These are phyloP conservation scores for Xiphophorus couchianus DNA, from an alignment of 2,113 vertebrate species.

Conservation along the genomic window DNA sequence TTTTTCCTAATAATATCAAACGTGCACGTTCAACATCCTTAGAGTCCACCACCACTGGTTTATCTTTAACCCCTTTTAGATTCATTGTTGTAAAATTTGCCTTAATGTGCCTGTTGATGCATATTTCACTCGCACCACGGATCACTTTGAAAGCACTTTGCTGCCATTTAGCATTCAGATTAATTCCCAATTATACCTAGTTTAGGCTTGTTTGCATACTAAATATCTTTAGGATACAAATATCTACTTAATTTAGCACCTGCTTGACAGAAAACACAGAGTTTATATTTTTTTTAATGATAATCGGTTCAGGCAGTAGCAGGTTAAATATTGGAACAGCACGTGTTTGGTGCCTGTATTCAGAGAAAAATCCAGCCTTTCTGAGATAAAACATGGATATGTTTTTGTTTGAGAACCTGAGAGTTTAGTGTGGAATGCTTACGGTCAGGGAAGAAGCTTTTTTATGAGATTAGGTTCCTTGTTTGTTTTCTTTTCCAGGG, in stretches of 20 bases:
- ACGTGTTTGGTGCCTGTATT: too few species aligned
- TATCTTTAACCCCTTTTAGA: not conserved
- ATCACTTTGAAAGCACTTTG: not conserved
- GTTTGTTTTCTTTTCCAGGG: not conserved
- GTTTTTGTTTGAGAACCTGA: not conserved
- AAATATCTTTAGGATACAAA: too few species aligned
- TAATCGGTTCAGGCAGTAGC: too few species aligned
- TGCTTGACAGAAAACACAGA: too few species aligned
- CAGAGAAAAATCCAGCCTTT: too few species aligned
- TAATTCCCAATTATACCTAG: not conserved
- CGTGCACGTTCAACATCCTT: too few species aligned
- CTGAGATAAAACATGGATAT: too few species aligned
- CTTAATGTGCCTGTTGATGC: not conserved
- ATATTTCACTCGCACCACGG: not conserved
- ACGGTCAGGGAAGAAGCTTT: not conserved
- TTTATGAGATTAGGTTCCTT: not conserved
- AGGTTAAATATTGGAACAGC: too few species aligned
- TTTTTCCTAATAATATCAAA: too few species aligned
- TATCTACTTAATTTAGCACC: too few species aligned
- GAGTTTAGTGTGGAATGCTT: not conserved
- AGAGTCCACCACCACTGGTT: not conserved
- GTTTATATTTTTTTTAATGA: too few species aligned
- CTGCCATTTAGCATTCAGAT: not conserved
- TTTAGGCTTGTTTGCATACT: too few species aligned
- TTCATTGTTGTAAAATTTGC: not conserved